Evolutionary conservation across 2,113 vertebrate species (phyloP), one percentile per base, ranked within the genome.

Genomic region (Romanogobio albipinnatus): DNA sequence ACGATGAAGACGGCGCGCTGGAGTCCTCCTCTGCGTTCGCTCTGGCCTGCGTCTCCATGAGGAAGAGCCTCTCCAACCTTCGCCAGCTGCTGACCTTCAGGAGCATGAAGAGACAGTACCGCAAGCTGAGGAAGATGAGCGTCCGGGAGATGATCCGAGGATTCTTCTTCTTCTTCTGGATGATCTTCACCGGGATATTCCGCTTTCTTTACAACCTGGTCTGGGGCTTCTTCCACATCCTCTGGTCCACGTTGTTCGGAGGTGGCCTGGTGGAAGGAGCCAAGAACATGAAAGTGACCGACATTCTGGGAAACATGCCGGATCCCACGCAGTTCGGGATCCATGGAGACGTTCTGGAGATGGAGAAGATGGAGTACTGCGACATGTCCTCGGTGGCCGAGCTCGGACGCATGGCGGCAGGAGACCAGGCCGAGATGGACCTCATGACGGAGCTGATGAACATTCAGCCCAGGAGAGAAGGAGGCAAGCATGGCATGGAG

Each of bases 251-350:
- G 19, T 95, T 99, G 89, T 99, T 99, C 86, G 98, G 98, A 17
- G 98, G 98, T 1, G 98, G 98, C 85, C 91, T 99, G 1, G 96
- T 99, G 1, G 98, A 99, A 95, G 97, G 98, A 58, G 98, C 98
- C 74, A 99, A 97, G 91, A 99, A 98, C 68, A 99, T 99, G 91
- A 97, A 98, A 93, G 98, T 99, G 88, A 99, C 96, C 1, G 98
- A 99, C 91, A 97, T 99, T 90, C 91, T 99, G 88, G 98, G 98
- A 8, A 98, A 99, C 90, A 99, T 99, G 98, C 98, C 98, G 1
- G 98, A 99, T 91, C 98, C 98, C 62, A 99, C 98, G 22, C 98
- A 99, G 81, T 99, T 99, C 89, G 98, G 98, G 83, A 99, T 99
- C 88, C 98, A 99, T 0, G 97, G 98, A 6, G 98, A 99, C 59